A percentile compares a stretch with the other conserved stretches of the same genome.
These are phyloP conservation scores for Ochropleura leucogaster DNA, from an alignment of 2,888 invertebrate genomes.

Conservation along the genomic window DNA sequence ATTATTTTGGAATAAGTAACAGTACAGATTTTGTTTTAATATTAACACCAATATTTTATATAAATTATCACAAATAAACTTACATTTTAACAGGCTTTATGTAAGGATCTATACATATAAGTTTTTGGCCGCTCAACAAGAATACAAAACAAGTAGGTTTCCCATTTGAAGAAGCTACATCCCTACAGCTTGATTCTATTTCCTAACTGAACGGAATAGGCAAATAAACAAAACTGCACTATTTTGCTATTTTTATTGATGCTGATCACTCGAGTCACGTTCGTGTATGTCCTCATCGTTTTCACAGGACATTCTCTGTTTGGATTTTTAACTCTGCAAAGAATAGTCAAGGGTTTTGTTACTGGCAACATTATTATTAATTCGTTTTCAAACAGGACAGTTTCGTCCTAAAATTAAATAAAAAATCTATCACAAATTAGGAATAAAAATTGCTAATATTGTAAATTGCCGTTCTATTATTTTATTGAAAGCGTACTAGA, in stretches of 20 bases:
- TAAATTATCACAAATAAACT: no score
- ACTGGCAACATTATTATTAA: not conserved
- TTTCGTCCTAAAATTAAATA: slow-evolving; percentile 21
- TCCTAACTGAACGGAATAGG: not conserved
- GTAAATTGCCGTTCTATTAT: not conserved
- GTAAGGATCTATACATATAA: no score
- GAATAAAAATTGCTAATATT: not conserved
- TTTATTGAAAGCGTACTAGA: no score
- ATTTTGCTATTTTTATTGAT: not conserved
- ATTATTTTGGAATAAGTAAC: no score
- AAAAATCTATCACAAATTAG: accelerated
- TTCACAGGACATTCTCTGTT: not conserved
- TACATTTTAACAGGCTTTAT: no score
- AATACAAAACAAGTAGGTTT: no score
- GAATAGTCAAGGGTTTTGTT: not conserved
- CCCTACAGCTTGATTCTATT: not conserved
- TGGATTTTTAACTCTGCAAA: no score
- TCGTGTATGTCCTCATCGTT: not conserved
- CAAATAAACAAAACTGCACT: not conserved
- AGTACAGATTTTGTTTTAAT: no score
- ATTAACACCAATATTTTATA: no score
- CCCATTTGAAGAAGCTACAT: no score
- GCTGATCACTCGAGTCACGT: not conserved
- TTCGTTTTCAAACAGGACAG: not conserved
- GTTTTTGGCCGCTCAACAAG: no score